Conservation (phyloP, 2,888 invertebrate genomes). For the Oscheius sp. region DNA sequence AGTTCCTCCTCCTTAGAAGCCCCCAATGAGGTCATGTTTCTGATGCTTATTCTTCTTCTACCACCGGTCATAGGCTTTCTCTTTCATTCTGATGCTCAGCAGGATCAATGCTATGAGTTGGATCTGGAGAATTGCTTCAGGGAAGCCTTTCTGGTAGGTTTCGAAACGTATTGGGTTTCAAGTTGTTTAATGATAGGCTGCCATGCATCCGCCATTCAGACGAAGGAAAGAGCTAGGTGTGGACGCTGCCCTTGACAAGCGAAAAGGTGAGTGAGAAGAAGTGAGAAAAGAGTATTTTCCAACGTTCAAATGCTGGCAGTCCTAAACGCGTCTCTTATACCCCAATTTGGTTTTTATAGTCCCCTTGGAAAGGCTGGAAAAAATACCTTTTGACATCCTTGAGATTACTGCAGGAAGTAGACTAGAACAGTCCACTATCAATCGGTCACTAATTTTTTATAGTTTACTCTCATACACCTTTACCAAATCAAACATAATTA, state of each 20-base stretch:
- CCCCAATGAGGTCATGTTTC: slow-evolving; percentile 33
- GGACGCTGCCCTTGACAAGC: slow-evolving; percentile 37
- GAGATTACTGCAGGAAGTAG: too few species aligned
- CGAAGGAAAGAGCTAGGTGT: slow-evolving; percentile 41
- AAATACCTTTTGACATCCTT: too few species aligned
- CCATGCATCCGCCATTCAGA: slow-evolving; percentile 51
- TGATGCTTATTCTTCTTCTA: slow-evolving; percentile 19
- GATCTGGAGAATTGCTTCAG: slow-evolving; percentile 63
- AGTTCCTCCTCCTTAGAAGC: neutral
- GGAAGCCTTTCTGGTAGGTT: slow-evolving; percentile 58
- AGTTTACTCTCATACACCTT: too few species aligned
- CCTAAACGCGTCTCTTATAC: too few species aligned
- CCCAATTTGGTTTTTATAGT: too few species aligned
- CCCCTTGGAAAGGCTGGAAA: too few species aligned
- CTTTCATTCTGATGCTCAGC: slow-evolving; percentile 37
- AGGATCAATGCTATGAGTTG: slow-evolving; percentile 52
- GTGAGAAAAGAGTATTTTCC: too few species aligned
- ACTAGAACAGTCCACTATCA: too few species aligned
- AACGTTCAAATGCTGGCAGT: too few species aligned
- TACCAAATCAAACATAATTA: too few species aligned
- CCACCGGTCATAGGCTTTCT: slow-evolving; percentile 26
- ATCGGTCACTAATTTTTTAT: too few species aligned
- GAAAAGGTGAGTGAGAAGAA: slow-evolving; percentile 39
- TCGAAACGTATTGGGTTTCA: neutral
- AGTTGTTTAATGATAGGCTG: slow-evolving; percentile 40